Conservation (phyloP, 2,113 vertebrate species). For the Thamnaconus septentrionalis region DNA sequence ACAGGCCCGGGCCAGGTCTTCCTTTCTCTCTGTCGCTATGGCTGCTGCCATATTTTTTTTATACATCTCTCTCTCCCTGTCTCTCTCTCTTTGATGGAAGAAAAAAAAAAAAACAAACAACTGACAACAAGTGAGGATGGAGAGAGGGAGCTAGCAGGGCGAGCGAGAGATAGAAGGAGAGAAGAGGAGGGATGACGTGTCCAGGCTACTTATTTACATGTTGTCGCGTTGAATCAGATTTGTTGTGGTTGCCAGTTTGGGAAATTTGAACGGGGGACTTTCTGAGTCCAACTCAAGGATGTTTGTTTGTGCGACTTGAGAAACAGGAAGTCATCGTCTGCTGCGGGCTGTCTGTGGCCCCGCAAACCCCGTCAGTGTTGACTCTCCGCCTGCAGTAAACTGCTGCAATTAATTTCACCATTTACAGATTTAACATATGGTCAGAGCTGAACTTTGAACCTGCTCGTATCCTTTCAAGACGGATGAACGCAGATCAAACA, state of each 20-base stretch:
- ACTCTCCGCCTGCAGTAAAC: background rate
- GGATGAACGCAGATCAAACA: too few species aligned
- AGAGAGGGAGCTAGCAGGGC: slow-evolving; percentile 10
- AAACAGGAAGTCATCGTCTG: too few species aligned
- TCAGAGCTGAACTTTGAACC: background rate
- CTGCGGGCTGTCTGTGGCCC: too few species aligned
- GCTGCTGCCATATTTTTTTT: slow-evolving; percentile 56
- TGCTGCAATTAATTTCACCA: background rate
- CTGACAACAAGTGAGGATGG: slow-evolving; percentile 24
- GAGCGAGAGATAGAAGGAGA: background rate
- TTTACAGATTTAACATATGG: background rate
- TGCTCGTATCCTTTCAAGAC: too few species aligned
- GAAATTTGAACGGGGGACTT: too few species aligned
- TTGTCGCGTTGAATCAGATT: background rate
- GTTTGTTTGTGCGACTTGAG: too few species aligned
- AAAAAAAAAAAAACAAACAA: too few species aligned
- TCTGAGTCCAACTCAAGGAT: too few species aligned
- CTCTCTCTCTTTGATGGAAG: too few species aligned
- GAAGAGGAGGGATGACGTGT: background rate
- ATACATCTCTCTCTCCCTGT: too few species aligned
- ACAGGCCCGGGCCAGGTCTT: slow-evolving; percentile 70
- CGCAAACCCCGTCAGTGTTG: background rate
- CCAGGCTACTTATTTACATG: background rate
- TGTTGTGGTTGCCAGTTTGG: too few species aligned
- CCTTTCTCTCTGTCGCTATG: slow-evolving; percentile 74